Percentiles rank a stretch among this genome's conserved stretches.
Evolutionary conservation across 1,140 invertebrate species (phyloP).

Genomic region (Aporrectodea caliginosa): DNA sequence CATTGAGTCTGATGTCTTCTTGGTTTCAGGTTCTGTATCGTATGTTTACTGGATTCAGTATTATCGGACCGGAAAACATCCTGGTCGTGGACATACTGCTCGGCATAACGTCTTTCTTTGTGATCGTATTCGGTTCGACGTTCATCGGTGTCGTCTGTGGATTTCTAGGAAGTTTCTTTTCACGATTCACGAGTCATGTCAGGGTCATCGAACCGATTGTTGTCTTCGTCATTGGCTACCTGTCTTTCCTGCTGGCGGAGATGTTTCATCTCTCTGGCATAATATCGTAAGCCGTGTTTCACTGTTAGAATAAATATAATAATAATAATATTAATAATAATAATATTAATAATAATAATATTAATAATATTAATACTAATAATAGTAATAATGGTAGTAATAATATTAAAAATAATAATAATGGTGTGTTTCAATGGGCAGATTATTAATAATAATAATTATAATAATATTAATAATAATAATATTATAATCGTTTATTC

Average conservation of each 20-base stretch:
- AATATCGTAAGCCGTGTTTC: constrained; percentile 54
- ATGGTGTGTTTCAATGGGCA: no score
- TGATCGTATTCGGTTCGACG: constrained; percentile 87
- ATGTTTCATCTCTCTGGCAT: constrained; percentile 98
- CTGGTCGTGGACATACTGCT: constrained; percentile 65
- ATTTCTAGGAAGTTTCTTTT: constrained; percentile 88
- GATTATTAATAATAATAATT: no score
- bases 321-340: no score
- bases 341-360: no score
- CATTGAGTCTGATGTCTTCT: not conserved
- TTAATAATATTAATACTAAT: no score
- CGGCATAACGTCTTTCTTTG: constrained; percentile 80
- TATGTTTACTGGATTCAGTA: constrained; percentile 52
- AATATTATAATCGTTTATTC: no score
- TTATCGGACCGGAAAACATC: constrained; percentile 49
- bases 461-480: no score
- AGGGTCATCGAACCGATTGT: constrained; percentile 97
- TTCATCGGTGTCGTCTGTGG: constrained; percentile 93
- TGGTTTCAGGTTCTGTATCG: constrained; percentile 53
- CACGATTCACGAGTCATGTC: constrained; percentile 89
- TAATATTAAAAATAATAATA: no score
- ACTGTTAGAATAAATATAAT: no score
- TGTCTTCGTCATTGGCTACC: constrained; percentile 97
- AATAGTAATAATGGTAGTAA: no score
- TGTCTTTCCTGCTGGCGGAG: constrained; percentile 93